Evolutionary conservation across 2,797 vertebrate genomes (phyloP).

Genomic region (Chelidonichthys spinosus): DNA sequence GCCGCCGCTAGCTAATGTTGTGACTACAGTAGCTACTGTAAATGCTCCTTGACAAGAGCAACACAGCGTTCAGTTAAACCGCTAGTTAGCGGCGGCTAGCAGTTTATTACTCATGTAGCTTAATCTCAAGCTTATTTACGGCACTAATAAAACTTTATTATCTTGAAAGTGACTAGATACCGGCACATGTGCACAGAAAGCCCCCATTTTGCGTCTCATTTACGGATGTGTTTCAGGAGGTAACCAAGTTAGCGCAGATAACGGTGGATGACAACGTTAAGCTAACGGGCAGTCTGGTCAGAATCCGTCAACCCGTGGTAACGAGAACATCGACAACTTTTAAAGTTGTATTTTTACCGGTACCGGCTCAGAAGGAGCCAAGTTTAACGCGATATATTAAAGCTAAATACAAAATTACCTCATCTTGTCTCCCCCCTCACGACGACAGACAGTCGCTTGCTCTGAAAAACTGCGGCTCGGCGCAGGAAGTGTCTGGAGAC

Average conservation of each 20-base stretch:
- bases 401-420: constrained; percentile 64
- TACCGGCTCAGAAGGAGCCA: rapidly evolving
- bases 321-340: not conserved
- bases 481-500: constrained; percentile 80
- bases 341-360: rapidly evolving
- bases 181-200: rapidly evolving
- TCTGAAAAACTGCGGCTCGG: constrained; percentile 41
- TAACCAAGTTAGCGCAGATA: constrained; percentile 41
- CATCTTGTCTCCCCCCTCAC: constrained; percentile 68
- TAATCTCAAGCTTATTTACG: not conserved
- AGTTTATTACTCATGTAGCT: constrained; percentile 10
- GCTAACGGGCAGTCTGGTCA: constrained; percentile 32
- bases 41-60: constrained; percentile 33
- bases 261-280: constrained; percentile 30
- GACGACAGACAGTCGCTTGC: constrained; percentile 52
- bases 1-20: constrained; percentile 30
- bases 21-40: constrained; percentile 31
- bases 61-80: constrained; percentile 36
- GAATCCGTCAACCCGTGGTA: not conserved
- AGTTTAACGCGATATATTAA: rapidly evolving
- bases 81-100: constrained; percentile 57
- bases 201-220: rapidly evolving
- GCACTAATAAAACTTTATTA: not conserved
- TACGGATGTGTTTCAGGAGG: not conserved
- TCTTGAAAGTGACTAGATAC: rapidly evolving